Evolutionary conservation across 2,888 invertebrate genomes (phyloP).

Genomic region (Phortica magna): DNA sequence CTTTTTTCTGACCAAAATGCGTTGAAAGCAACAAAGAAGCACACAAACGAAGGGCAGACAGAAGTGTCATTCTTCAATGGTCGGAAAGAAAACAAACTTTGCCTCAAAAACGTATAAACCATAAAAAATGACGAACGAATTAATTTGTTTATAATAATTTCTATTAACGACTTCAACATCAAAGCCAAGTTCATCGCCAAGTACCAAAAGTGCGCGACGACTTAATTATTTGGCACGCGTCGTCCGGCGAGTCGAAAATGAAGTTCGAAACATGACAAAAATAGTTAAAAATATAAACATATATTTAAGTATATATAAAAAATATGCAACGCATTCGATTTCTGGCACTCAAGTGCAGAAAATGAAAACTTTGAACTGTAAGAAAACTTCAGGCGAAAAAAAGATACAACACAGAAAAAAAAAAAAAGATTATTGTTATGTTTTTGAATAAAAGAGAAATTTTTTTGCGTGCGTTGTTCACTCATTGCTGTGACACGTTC

Average conservation of each 20-base stretch:
- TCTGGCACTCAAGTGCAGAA: neutral
- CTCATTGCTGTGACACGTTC: neutral
- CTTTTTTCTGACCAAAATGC: neutral
- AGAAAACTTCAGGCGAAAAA: neutral
- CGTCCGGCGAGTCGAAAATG: neutral
- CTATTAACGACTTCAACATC: neutral
- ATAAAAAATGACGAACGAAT: neutral
- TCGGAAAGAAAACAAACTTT: neutral
- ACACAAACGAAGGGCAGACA: neutral
- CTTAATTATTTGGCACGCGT: slow-evolving; percentile 13
- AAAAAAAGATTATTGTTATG: neutral
- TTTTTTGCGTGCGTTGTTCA: neutral
- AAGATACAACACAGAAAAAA: neutral
- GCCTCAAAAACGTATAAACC: slow-evolving; percentile 13
- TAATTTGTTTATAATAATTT: slow-evolving; percentile 5
- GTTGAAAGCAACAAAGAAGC: neutral
- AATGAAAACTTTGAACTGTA: slow-evolving; percentile 5
- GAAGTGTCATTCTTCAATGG: neutral
- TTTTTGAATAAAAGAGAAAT: slow-evolving; percentile 14
- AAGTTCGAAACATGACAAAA: neutral
- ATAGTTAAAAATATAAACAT: neutral
- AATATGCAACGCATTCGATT: neutral
- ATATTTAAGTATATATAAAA: neutral
- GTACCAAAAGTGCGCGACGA: neutral
- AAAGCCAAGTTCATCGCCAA: neutral